These are phyloP conservation scores for Pristionchus entomophagus DNA, from an alignment of 2,888 invertebrate genomes.

Conservation along the genomic window DNA sequence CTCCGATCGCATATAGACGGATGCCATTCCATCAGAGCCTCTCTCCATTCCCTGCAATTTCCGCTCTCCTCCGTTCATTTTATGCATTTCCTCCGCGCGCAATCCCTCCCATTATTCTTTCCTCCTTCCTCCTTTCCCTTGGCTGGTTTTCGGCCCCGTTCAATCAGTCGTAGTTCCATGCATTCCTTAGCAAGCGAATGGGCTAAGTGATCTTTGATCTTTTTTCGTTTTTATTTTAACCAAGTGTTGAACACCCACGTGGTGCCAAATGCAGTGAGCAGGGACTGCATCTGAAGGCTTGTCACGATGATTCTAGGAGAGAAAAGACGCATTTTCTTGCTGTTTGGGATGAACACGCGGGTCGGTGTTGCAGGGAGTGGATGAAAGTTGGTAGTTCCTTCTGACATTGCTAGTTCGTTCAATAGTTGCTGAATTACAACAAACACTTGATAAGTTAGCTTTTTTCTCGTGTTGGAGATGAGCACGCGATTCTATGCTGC, in stretches of 20 bases:
- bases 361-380: too few species aligned
- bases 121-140: not conserved
- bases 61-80: constrained; percentile 14
- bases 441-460: too few species aligned
- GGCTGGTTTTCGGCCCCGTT: constrained; percentile 5
- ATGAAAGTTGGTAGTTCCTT: too few species aligned
- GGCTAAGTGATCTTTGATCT: not conserved
- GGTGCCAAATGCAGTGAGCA: not conserved
- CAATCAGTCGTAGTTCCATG: not conserved
- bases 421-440: too few species aligned
- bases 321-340: too few species aligned
- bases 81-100: not conserved
- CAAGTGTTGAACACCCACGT: not conserved
- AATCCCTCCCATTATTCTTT: constrained; percentile 3
- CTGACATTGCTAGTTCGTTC: too few species aligned
- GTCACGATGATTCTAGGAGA: not conserved
- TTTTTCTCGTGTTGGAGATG: too few species aligned
- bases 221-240: not conserved
- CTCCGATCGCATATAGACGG: not conserved
- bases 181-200: not conserved
- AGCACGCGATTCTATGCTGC: too few species aligned
- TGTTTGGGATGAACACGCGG: too few species aligned
- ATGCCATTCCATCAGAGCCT: not conserved
- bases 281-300: not conserved
- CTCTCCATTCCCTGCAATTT: not conserved